phyloP scores from a whole-genome alignment of 1,140 invertebrate genomes.

The Cydia fagiglandana region DNA sequence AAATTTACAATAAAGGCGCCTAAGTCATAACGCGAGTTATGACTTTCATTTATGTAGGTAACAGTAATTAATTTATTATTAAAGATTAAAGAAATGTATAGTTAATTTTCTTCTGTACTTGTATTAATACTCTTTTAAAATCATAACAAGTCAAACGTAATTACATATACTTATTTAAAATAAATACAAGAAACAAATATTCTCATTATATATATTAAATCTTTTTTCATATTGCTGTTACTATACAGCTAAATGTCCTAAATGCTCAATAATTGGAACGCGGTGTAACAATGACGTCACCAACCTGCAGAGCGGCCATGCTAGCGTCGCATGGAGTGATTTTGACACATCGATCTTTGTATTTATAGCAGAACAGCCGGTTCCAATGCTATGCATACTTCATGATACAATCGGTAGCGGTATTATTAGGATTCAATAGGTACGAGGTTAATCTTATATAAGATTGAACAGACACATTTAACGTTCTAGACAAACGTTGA shows the following conservation, averaged over 20 bases:
- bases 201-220: no score
- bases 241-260: background rate
- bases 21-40: no score
- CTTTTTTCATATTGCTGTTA: background rate
- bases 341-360: conserved; percentile 31
- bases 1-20: no score
- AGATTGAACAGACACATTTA: conserved; percentile 10
- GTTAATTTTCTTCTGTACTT: no score
- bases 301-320: background rate
- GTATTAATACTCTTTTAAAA: no score
- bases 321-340: conserved; percentile 21
- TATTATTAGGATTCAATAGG: conserved; percentile 5
- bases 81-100: no score
- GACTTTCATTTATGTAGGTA: no score
- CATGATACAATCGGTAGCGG: background rate
- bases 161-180: no score
- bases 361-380: conserved; percentile 12
- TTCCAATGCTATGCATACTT: conserved; percentile 9
- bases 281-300: conserved; percentile 17
- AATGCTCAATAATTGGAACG: conserved; percentile 25
- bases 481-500: background rate
- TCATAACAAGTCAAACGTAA: no score
- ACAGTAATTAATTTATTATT: no score
- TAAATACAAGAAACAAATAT: no score
- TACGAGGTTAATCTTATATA: background rate